phyloP scores from a whole-genome alignment of 2,113 vertebrate species.

The Eurypyga helias region DNA sequence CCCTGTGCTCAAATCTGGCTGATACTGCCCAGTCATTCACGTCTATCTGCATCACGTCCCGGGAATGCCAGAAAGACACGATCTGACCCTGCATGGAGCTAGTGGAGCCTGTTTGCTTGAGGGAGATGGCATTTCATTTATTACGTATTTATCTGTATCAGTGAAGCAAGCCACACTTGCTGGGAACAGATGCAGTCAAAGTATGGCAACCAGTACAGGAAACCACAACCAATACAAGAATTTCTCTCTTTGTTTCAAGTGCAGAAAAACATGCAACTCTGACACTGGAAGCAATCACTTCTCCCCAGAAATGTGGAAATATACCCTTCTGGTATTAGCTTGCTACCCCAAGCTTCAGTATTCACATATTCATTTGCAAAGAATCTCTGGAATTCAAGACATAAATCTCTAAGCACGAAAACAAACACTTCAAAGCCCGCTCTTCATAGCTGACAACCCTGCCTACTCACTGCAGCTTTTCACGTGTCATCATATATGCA shows the following conservation, averaged over 20 bases:
- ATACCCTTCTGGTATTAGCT: neutral
- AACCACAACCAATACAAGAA: neutral
- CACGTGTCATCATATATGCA: neutral
- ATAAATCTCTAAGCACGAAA: constrained; percentile 37
- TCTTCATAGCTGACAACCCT: neutral
- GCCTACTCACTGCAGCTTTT: constrained; percentile 38
- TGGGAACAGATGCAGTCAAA: neutral
- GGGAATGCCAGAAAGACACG: neutral
- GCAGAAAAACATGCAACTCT: neutral
- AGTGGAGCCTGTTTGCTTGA: neutral
- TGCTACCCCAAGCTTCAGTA: neutral
- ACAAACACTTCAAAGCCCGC: constrained; percentile 34
- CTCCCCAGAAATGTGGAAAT: neutral
- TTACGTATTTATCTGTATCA: neutral
- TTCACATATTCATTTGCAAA: neutral
- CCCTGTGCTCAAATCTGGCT: neutral
- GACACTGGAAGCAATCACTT: neutral
- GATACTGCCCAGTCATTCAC: neutral
- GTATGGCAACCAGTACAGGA: neutral
- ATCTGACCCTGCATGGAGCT: neutral
- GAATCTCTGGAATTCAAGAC: constrained; percentile 19
- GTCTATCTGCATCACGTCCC: neutral
- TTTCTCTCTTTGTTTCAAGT: neutral
- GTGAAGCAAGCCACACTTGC: neutral
- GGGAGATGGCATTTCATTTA: neutral